Evolutionary conservation across 2,113 vertebrate genomes (phyloP).

Genomic region (Osmerus eperlanus): DNA sequence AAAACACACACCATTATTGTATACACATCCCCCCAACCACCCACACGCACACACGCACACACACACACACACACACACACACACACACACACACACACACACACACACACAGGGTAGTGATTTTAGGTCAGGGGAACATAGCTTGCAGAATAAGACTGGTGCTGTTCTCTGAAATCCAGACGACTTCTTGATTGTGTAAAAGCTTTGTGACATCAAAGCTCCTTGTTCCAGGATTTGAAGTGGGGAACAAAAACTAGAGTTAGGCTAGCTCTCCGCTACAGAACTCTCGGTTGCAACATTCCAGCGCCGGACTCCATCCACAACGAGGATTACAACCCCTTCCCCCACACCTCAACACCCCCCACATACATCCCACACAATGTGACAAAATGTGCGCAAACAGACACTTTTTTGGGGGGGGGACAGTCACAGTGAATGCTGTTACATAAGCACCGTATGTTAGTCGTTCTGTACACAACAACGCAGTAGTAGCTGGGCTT

Average conservation of each 20-base stretch:
- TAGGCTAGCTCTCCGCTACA: slow-evolving; percentile 11
- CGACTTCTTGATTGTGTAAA: slow-evolving; percentile 38
- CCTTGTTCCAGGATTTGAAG: slow-evolving; percentile 45
- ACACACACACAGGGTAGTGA: background rate
- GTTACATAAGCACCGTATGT: too few species aligned
- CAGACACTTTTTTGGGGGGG: background rate
- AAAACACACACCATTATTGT: background rate
- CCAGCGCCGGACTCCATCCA: slow-evolving; percentile 25
- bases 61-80: too few species aligned
- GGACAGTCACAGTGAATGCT: too few species aligned
- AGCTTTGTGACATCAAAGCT: slow-evolving; percentile 34
- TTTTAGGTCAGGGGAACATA: slow-evolving; percentile 20
- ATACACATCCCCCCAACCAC: background rate
- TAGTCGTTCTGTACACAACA: too few species aligned
- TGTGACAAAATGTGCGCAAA: background rate
- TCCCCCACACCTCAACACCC: background rate
- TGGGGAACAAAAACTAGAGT: slow-evolving; percentile 29
- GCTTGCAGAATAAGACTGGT: slow-evolving; percentile 16
- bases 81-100: background rate
- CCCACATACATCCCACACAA: background rate
- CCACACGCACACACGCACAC: too few species aligned
- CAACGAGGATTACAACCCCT: slow-evolving; percentile 14
- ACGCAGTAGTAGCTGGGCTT: too few species aligned
- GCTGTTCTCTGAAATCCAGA: slow-evolving; percentile 30
- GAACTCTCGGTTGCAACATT: slow-evolving; percentile 21